These are phyloP conservation scores for Arge pagana DNA, from an alignment of 2,888 invertebrate species.

Conservation along the genomic window DNA sequence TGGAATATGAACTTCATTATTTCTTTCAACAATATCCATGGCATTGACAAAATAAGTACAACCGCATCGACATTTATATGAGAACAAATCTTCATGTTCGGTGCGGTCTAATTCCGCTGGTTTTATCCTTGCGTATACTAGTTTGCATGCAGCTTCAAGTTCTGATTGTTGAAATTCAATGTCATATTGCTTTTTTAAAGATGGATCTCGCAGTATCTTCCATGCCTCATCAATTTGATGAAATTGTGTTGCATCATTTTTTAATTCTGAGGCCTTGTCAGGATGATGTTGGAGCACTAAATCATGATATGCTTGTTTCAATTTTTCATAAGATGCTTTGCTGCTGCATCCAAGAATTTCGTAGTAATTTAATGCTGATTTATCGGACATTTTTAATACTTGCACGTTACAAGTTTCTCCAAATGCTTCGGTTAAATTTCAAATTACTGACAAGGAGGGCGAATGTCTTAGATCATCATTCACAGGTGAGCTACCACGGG, in stretches of 20 bases:
- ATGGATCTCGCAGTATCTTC: slow-evolving; percentile 68
- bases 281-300: slow-evolving; percentile 66
- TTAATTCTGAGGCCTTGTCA: slow-evolving; percentile 61
- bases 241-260: slow-evolving; percentile 52
- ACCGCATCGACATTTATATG: slow-evolving; percentile 74
- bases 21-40: slow-evolving; percentile 48
- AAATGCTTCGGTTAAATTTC: too few relatives aligned
- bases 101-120: slow-evolving; percentile 60
- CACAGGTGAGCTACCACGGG: too few relatives aligned
- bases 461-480: too few relatives aligned
- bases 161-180: slow-evolving; percentile 64
- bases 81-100: slow-evolving; percentile 52
- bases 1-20: slow-evolving; percentile 45
- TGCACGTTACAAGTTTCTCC: too few relatives aligned
- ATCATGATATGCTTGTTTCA: slow-evolving; percentile 67
- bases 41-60: slow-evolving; percentile 62
- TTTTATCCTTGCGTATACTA: slow-evolving; percentile 66
- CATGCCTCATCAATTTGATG: slow-evolving; percentile 71
- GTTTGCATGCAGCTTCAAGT: slow-evolving; percentile 61
- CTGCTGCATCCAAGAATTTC: slow-evolving; percentile 62
- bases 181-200: slow-evolving; percentile 69
- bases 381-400: slow-evolving; percentile 18
- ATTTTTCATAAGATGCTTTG: slow-evolving; percentile 62
- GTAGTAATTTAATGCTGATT: slow-evolving; percentile 60
- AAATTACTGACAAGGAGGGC: too few relatives aligned